Base-by-base conservation (phyloP, 2,888 invertebrate genomes). In the Nomada hirtipes region DNA sequence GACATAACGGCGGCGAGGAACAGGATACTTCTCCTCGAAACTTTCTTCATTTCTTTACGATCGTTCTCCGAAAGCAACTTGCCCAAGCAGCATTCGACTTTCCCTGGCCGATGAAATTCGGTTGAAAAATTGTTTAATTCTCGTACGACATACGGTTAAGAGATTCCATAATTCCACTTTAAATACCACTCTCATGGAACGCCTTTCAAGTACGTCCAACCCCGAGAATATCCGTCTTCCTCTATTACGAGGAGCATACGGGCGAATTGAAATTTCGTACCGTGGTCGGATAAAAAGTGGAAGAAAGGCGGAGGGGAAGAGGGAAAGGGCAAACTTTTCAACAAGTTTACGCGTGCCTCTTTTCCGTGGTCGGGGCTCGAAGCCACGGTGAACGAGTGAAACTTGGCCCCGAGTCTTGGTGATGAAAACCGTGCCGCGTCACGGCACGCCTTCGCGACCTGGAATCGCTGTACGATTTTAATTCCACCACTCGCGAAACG, bases 391-490 rank as follows among this genome's bases (percentile, higher is more conserved):
- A 52, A 44, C 26, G 69, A 55, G 69, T 7, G 76, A 73, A 83
- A 73, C 69, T 72, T 50, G 50, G 57, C 18, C 18, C 13, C 36
- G 29, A n/a, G 69, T 73, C 59, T 15, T 26, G 60, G 64, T 29
- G 76, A 80, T 80, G 82, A 69, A 80, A 80, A 72, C 36, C 80
- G 57, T 57, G 72, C 11, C 68, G 75, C 61, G 42, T 55, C 68
- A 11, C 29, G 70, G 79, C 59, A 65, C 73, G 74, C 64, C 47
- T 68, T 53, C 69, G 65, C n/a, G 59, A 74, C 57, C 57, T 63
- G 61, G 68, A 84, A 82, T 82, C 73, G 65, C 68, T 29, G 79
- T 63, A 65, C 86, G 75, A 89, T 88, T 89, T 90, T 88, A 88
- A 90, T 89, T 90, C 84, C 83, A 53, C 60, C 77, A 69, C 52